Base-by-base conservation (phyloP, 2,888 invertebrate species). In the Nymphalis c-album region DNA sequence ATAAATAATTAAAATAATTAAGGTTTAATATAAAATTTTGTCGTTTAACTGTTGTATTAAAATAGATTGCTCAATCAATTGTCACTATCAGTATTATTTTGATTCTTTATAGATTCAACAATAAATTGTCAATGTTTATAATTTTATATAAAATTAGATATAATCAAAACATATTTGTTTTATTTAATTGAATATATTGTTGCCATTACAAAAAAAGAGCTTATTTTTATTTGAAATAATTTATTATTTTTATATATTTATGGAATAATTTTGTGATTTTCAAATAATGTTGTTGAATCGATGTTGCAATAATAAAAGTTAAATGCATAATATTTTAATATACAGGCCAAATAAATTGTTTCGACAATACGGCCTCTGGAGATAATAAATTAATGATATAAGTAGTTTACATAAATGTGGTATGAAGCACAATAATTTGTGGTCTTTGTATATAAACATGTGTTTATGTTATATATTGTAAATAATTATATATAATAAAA, bases 51-150 rank as follows among this genome's bases (percentile, higher is more conserved):
- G 58, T 60, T n/a, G n/a, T 47, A 45, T 60, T 63, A 45, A 53
- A 65, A 40, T 57, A 64, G 67, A 67, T 67, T 67, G 71, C 71
- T 71, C 71, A 71, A 72, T 72, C 47, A 58, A 46, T 50, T 51
- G 50, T 67, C 61, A 64, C 62, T 63, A 66, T 61, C 68, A 66
- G 70, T 72, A 70, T 68, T 72, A 70, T 59, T 51, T n/a, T 65
- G 46, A 68, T 50, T 60, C 55, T 40, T 26, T 35, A 18, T 57
- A 18, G 57, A n/a, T 57, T 57, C 57, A 57, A 57, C 40, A 57
- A 57, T 57, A 57, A 57, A 35, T 18, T 57, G 10, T 10, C 6
- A 55, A 40, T 18, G 10, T 57, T 40, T 10, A 7, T 1, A 57
- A 18, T 13, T 40, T 13, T 40, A 40, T 1, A 13, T 40, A 40